phyloP scores from a whole-genome alignment of 2,113 vertebrate species.

The Oxyura jamaicensis region DNA sequence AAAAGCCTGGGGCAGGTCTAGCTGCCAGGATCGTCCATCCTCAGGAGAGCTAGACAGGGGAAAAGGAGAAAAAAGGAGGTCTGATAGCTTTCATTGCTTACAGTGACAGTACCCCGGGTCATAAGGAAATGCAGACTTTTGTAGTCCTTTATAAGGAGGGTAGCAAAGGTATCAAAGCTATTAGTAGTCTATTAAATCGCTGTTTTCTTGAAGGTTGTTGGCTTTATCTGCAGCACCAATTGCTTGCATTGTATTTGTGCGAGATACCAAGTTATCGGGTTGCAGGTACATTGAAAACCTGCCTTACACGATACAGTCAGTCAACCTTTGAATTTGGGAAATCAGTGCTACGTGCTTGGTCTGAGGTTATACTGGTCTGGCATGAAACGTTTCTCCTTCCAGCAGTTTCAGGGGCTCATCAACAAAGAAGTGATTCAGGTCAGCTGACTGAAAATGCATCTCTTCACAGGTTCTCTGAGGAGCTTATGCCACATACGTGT shows the following conservation, averaged over 20 bases:
- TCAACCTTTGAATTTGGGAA: background rate
- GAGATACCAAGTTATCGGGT: background rate
- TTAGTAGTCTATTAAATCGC: background rate
- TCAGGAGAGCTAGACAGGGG: background rate
- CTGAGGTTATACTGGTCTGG: background rate
- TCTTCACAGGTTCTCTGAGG: background rate
- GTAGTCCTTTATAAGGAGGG: background rate
- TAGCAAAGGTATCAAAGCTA: background rate
- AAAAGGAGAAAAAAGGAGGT: background rate
- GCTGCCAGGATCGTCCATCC: slow-evolving; percentile 62
- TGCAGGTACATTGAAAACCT: slow-evolving; percentile 11
- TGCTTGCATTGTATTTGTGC: background rate
- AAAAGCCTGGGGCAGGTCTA: background rate
- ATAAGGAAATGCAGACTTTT: background rate
- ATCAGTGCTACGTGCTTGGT: background rate
- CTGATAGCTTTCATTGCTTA: background rate
- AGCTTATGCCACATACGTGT: background rate
- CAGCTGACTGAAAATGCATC: background rate
- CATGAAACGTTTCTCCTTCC: background rate
- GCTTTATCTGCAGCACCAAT: background rate
- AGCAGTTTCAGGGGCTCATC: background rate
- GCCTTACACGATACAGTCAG: background rate
- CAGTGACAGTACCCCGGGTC: background rate
- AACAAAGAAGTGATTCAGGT: background rate
- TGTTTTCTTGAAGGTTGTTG: background rate